These are phyloP conservation scores for Sinosuthora webbiana DNA, from an alignment of 2,113 vertebrate species.

Conservation along the genomic window DNA sequence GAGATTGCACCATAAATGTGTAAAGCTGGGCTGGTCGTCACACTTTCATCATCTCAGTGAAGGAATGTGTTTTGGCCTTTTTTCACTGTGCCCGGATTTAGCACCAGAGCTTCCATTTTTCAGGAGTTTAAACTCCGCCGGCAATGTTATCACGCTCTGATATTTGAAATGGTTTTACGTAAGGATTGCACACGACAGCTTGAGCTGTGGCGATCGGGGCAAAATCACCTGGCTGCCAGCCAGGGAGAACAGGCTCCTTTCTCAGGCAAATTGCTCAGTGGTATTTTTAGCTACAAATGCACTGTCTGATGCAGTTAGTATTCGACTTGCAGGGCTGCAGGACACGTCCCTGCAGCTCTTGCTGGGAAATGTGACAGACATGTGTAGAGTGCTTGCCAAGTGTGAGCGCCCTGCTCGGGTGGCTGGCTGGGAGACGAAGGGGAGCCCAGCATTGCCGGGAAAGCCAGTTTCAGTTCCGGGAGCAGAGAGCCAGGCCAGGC, in stretches of 20 bases:
- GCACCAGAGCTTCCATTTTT: not conserved
- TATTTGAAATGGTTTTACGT: not conserved
- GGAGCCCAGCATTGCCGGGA: not conserved
- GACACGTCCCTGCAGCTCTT: not conserved
- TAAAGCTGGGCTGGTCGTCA: not conserved
- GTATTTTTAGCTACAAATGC: constrained; percentile 32
- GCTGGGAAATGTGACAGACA: not conserved
- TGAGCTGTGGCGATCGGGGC: not conserved
- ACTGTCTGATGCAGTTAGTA: constrained; percentile 17
- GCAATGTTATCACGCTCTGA: rapidly evolving
- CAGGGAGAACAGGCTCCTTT: not conserved
- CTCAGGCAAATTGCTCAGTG: not conserved
- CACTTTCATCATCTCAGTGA: not conserved
- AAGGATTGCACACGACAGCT: not conserved
- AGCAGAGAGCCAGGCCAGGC: rapidly evolving
- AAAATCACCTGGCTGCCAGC: not conserved
- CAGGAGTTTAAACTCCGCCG: not conserved
- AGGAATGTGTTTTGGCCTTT: not conserved
- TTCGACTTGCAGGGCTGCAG: not conserved
- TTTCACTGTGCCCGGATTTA: not conserved
- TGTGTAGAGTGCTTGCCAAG: not conserved
- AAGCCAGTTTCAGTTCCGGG: rapidly evolving
- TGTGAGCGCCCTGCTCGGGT: not conserved
- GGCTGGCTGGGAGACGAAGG: not conserved
- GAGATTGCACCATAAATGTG: not conserved